Evolutionary conservation across 1,140 invertebrate species (phyloP).

Genomic region (Euglossa dilemma): DNA sequence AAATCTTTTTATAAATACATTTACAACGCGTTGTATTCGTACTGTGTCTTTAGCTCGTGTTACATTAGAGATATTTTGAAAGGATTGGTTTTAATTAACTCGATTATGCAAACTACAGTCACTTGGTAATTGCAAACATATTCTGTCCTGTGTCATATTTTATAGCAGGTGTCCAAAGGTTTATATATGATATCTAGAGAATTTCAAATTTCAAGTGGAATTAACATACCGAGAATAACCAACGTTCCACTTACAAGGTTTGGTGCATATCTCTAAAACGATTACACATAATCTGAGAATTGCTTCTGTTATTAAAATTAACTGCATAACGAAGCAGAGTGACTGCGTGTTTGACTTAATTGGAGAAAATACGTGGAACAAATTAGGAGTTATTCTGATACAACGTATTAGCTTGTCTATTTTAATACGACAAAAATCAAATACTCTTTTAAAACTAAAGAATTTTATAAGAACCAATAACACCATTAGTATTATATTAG

Average conservation of each 20-base stretch:
- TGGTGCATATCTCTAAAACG: too few species aligned
- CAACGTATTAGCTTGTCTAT: too few species aligned
- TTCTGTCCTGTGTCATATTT: neutral
- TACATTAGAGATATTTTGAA: too few species aligned
- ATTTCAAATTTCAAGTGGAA: neutral
- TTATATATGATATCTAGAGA: neutral
- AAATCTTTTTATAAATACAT: too few species aligned
- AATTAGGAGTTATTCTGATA: too few species aligned
- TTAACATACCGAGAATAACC: neutral
- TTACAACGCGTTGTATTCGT: too few species aligned
- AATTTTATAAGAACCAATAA: too few species aligned
- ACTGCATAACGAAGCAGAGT: neutral
- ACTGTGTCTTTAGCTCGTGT: too few species aligned
- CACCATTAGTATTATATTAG: too few species aligned
- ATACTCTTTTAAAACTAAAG: too few species aligned
- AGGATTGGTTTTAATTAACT: neutral
- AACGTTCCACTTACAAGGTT: neutral
- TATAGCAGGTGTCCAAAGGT: neutral
- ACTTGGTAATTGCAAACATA: neutral
- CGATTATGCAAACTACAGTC: neutral
- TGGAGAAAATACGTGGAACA: too few species aligned
- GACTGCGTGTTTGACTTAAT: neutral
- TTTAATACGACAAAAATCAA: too few species aligned
- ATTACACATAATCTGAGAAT: neutral
- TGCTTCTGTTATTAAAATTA: neutral